These are phyloP conservation scores for Embiotoca jacksoni DNA, from an alignment of 2,113 vertebrate genomes.

Conservation along the genomic window DNA sequence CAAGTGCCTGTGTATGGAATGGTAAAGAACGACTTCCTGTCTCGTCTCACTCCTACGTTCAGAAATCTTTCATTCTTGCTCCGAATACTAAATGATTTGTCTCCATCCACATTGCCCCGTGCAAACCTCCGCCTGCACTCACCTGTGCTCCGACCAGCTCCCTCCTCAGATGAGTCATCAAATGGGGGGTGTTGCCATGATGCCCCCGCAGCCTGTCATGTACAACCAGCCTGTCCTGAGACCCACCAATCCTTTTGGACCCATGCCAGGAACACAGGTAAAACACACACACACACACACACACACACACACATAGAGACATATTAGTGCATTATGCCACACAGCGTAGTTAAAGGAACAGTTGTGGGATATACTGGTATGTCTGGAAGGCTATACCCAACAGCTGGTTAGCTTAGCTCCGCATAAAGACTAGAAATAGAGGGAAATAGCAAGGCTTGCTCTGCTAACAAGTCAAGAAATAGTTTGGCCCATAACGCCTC, in stretches of 20 bases:
- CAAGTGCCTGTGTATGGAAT: conserved; percentile 96
- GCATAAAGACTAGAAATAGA: no score
- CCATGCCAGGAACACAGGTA: conserved; percentile 90
- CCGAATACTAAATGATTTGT: not conserved
- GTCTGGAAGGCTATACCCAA: no score
- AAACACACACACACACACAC: conserved; percentile 1
- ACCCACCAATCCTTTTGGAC: conserved; percentile 89
- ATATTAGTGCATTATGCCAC: not conserved
- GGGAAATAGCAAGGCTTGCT: no score
- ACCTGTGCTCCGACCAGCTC: conserved; percentile 79
- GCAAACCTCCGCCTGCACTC: not conserved
- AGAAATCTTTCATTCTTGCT: not conserved
- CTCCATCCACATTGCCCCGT: not conserved
- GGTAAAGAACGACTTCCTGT: conserved; percentile 79
- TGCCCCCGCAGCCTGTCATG: conserved; percentile 89
- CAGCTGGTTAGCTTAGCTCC: no score
- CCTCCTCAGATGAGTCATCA: conserved; percentile 90
- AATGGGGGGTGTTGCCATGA: conserved; percentile 88
- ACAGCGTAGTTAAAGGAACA: not conserved
- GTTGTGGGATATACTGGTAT: no score
- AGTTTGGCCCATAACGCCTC: no score
- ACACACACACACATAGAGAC: no score
- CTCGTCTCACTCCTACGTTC: not conserved
- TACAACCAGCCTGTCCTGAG: conserved; percentile 89
- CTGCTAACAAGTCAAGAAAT: no score